A percentile compares a stretch with the other conserved stretches of the same genome.
Evolutionary conservation across 1,140 invertebrate species (phyloP).

Genomic region (Chironomus tepperi): DNA sequence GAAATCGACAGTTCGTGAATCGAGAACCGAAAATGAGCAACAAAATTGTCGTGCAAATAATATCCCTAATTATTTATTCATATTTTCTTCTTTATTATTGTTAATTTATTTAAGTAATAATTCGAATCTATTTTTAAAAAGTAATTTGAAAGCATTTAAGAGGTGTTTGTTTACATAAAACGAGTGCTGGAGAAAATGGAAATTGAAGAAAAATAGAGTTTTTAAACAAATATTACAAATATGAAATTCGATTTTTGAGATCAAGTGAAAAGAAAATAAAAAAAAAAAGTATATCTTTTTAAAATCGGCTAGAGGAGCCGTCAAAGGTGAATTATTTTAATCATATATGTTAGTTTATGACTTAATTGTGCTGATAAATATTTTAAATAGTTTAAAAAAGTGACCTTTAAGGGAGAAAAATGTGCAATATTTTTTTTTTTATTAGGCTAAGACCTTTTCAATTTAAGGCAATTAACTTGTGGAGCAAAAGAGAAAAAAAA

Average conservation of each 20-base stretch:
- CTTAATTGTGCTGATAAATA: neutral
- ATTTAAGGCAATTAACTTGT: slow-evolving; percentile 18
- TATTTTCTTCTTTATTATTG: too few relatives aligned
- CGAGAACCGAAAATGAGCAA: too few relatives aligned
- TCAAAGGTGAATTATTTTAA: neutral
- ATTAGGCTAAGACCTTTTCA: neutral
- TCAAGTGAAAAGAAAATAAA: neutral
- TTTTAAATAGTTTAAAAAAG: too few relatives aligned
- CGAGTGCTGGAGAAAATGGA: neutral
- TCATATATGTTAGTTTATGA: neutral
- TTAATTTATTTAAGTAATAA: neutral
- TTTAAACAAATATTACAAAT: slow-evolving; percentile 18
- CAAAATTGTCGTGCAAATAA: too few relatives aligned
- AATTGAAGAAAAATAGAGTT: neutral
- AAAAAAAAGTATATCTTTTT: neutral
- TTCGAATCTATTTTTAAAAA: slow-evolving; percentile 9
- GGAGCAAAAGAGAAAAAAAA: slow-evolving; percentile 19
- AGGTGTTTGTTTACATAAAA: slow-evolving; percentile 14
- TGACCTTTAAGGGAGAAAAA: neutral
- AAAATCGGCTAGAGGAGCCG: neutral
- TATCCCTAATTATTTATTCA: too few relatives aligned
- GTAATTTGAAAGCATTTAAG: neutral
- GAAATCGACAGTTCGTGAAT: too few relatives aligned
- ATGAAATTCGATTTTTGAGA: slow-evolving; percentile 18
- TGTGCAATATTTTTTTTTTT: neutral